These are phyloP conservation scores for Podilymbus podiceps DNA, from an alignment of 2,113 vertebrate species.

Conservation along the genomic window DNA sequence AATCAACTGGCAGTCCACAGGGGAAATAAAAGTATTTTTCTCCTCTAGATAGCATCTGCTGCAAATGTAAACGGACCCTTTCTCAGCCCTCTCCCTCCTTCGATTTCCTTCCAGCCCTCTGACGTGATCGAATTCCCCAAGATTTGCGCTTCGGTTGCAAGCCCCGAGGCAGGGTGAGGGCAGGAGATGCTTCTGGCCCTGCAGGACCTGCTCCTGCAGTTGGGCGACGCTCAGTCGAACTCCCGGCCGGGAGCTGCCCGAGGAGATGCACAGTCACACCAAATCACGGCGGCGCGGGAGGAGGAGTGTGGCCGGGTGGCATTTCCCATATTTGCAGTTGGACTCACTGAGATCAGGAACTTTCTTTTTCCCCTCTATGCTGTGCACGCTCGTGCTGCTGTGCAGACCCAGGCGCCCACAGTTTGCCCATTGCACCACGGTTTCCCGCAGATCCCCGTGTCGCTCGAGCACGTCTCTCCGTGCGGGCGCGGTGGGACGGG, in stretches of 20 bases:
- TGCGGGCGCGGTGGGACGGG: not conserved
- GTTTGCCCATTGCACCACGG: fast-evolving
- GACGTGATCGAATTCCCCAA: not conserved
- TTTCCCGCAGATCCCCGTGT: fast-evolving
- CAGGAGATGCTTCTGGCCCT: not conserved
- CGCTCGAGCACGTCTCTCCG: fast-evolving
- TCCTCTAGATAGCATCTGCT: slow-evolving; percentile 49
- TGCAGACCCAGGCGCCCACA: not conserved
- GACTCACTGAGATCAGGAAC: not conserved
- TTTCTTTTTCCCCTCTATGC: not conserved
- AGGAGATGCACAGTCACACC: fast-evolving
- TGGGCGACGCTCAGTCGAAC: not conserved
- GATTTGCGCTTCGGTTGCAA: not conserved
- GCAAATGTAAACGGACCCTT: slow-evolving; percentile 58
- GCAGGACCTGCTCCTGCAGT: not conserved
- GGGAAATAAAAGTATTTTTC: slow-evolving; percentile 76
- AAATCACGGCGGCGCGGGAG: fast-evolving
- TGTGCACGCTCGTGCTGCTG: fast-evolving
- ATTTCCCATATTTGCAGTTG: fast-evolving
- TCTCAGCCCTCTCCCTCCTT: slow-evolving; percentile 5
- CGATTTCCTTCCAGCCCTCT: not conserved
- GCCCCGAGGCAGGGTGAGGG: not conserved
- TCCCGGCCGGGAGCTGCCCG: not conserved
- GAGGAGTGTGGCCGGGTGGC: fast-evolving
- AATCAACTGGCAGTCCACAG: slow-evolving; percentile 67